Evolutionary conservation across 1,140 invertebrate species (phyloP), one percentile per base, ranked within the genome.

Genomic region (Hylyphantes graminicola): DNA sequence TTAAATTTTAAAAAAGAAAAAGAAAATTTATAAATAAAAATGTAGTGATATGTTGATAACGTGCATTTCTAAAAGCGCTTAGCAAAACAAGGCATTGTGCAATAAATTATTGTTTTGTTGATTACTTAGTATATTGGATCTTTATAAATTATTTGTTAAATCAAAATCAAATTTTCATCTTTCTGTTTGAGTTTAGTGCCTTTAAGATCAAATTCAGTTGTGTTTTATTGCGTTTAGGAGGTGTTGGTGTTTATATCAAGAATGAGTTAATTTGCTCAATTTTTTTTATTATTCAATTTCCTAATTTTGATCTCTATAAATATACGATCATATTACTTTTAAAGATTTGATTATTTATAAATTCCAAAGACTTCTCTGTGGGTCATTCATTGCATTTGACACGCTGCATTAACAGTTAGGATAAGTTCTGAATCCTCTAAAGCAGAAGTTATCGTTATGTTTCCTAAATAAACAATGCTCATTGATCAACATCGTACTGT

Each of bases 21-120:
- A 50, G 17, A 76, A 63, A 50, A 63, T 61, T 17, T 57, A 63
- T 63, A 21, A 10, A 70, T 17, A 21, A 78, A 78, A 19, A 35
- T 57, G 55, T 57, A 73, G 21, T 65, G 59, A 53, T 74, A 10
- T 74, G 59, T 63, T 64, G 21, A 35, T 19, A n/a, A 19, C 9
- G 17, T 81, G 78, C 12, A 51, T 81, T 72, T 50, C 53, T 17
- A 63, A 63, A 76, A 73, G 53, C 50, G 73, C 19, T 61, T 55
- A 15, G 35, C 57, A 76, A 81, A 63, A 19, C 53, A 80, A 81
- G 80, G 80, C 48, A 17, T 83, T 51, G 80, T 83, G 80, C 80
- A 83, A 83, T 83, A 83, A 64, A 54, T 74, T 12, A 75, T 75
- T 74, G 72, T 80, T 80, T 78, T 67, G 74, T 76, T 57, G 74